Conservation (phyloP, 2,797 vertebrate genomes). For the Eulemur coronatus region DNA sequence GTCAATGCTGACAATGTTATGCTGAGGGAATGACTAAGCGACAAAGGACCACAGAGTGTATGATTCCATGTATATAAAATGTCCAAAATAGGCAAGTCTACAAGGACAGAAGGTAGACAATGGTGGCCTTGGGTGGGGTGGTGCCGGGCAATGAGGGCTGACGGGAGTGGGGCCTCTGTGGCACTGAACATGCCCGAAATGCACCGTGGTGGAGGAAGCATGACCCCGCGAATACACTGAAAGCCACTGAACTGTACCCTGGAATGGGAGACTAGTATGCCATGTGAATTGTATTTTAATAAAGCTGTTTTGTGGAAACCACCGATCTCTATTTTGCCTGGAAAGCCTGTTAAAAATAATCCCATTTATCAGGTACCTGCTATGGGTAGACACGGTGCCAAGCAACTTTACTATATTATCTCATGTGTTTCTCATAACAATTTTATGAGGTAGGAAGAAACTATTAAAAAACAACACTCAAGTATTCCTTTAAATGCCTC, state of each 20-base stretch:
- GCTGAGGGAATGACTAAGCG: not conserved
- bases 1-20: not conserved
- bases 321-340: not conserved
- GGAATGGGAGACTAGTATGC: not conserved
- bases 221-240: not conserved
- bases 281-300: not conserved
- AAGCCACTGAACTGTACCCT: not conserved
- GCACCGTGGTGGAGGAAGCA: not conserved
- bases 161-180: not conserved
- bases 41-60: not conserved
- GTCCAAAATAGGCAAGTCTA: not conserved
- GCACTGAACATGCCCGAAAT: not conserved
- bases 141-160: not conserved
- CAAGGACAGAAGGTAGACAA: not conserved
- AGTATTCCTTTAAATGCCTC: not conserved
- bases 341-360: constrained; percentile 4
- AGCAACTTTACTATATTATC: not conserved
- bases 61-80: not conserved
- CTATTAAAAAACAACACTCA: not conserved
- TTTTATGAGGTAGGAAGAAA: not conserved
- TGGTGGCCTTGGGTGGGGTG: not conserved
- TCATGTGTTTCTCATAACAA: not conserved
- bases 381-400: not conserved
- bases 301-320: not conserved
- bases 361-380: not conserved